Evolutionary conservation across 2,888 invertebrate genomes (phyloP).

Genomic region (Dorcus hopei): DNA sequence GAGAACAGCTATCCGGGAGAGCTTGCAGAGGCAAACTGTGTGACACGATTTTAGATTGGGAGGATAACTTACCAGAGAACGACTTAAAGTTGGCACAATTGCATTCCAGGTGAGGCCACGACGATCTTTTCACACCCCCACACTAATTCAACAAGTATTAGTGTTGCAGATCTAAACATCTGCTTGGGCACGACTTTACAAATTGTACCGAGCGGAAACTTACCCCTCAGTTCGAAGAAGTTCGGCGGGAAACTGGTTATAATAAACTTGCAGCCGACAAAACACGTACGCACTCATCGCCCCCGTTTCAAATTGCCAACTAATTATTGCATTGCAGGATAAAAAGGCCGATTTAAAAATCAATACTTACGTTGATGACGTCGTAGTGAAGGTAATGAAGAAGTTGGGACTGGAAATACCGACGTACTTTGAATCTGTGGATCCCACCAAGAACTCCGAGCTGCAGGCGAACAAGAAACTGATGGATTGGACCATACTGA

Average conservation of each 20-base stretch:
- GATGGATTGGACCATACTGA: conserved; percentile 72
- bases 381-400: conserved; percentile 72
- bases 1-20: conserved; percentile 59
- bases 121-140: neutral
- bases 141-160: conserved; percentile 49
- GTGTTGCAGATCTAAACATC: conserved; percentile 88
- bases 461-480: conserved; percentile 46
- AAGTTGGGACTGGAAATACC: conserved; percentile 72
- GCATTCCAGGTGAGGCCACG: conserved; percentile 70
- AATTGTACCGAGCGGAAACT: conserved; percentile 93
- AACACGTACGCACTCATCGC: conserved; percentile 68
- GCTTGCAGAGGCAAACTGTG: conserved; percentile 82
- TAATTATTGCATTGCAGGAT: conserved; percentile 58
- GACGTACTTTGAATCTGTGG: conserved; percentile 61
- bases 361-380: conserved; percentile 83
- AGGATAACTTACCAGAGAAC: conserved; percentile 84
- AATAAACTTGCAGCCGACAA: conserved; percentile 96
- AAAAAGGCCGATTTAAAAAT: conserved; percentile 87
- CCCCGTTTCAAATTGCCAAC: neutral
- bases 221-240: conserved; percentile 82
- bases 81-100: conserved; percentile 81
- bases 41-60: conserved; percentile 97
- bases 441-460: conserved; percentile 61
- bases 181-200: conserved; percentile 97
- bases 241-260: conserved; percentile 87